Base-by-base conservation (phyloP, 2,797 vertebrate genomes). In the Gymnocypris eckloni region DNA sequence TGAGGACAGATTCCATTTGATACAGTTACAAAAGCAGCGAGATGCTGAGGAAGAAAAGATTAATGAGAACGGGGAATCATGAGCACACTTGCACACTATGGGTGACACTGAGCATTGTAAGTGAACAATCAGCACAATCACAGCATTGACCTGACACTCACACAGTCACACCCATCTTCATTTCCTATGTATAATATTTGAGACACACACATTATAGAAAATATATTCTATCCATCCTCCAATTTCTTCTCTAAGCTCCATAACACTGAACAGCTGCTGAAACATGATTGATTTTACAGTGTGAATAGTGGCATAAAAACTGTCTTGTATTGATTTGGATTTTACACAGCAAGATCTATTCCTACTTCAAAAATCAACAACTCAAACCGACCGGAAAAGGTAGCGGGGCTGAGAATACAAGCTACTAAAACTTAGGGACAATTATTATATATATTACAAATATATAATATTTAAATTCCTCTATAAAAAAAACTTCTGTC, bases 311-410 rank as follows among this genome's bases (percentile, higher is more conserved):
- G 78, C 72, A 73, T 61, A 37, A 22, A n/a, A 69, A 77, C 64
- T 59, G 71, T 50, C 48, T 86, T 56, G 9, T 82, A 88, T 89
- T 67, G 88, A 89, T 86, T 70, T 10, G 61, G 61, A 85, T 85
- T 85, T 86, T 77, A 64, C 69, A 76, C 85, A 79, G 67, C 77
- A 45, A 67, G 11, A 69, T 43, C 37, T 67, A 54, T 71, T 79
- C 67, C 56, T 71, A 64, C 37, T 81, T 13, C 82, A 33, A 80
- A 66, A 83, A 81, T 89, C 64, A 67, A 75, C 28, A 76, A 41
- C 69, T 64, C 52, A 25, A 67, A 56, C 25, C 6, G 6, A 81
- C 25, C 43, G 59, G 6, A 81, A 80, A 54, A 6, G 66, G 67
- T 25, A 67, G 18, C 1, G 10, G 82, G 4, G 28, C 54, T 70